phyloP scores from a whole-genome alignment of 2,888 invertebrate species.

The Syrphus vitripennis region DNA sequence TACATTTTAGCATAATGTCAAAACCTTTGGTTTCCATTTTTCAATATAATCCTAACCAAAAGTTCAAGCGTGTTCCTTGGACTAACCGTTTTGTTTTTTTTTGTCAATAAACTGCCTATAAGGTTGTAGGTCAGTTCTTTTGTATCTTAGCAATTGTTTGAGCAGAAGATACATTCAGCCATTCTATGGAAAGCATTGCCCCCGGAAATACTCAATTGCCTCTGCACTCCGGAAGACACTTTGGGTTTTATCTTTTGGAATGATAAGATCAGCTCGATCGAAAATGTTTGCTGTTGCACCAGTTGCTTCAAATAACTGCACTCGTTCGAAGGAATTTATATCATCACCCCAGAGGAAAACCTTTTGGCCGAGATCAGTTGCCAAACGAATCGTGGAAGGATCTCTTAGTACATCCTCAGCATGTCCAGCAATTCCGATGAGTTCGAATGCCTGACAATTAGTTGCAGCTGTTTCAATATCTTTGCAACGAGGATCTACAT shows the following conservation, averaged over 20 bases:
- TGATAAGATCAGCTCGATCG: slow-evolving; percentile 89
- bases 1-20: slow-evolving; percentile 18
- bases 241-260: slow-evolving; percentile 73
- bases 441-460: slow-evolving; percentile 90
- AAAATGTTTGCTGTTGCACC: slow-evolving; percentile 98
- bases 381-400: slow-evolving; percentile 86
- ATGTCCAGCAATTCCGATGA: slow-evolving; percentile 96
- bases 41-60: slow-evolving; percentile 14
- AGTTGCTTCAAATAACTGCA: slow-evolving; percentile 91
- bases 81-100: background rate
- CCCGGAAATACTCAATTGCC: slow-evolving; percentile 55
- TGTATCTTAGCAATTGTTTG: background rate
- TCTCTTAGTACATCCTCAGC: slow-evolving; percentile 94
- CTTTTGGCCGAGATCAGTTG: slow-evolving; percentile 90
- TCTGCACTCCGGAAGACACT: slow-evolving; percentile 36
- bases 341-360: slow-evolving; percentile 99
- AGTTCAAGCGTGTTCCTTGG: slow-evolving; percentile 14
- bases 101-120: slow-evolving; percentile 26
- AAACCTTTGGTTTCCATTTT: slow-evolving; percentile 23
- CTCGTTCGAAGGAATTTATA: slow-evolving; percentile 92
- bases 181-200: slow-evolving; percentile 50
- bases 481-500: slow-evolving; percentile 91
- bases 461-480: slow-evolving; percentile 90
- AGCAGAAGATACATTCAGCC: slow-evolving; percentile 4
- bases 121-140: slow-evolving; percentile 17